A percentile compares a stretch with the other conserved stretches of the same genome.
Evolutionary conservation across 1,140 invertebrate genomes (phyloP).

Genomic region (Lepidurus couesii): DNA sequence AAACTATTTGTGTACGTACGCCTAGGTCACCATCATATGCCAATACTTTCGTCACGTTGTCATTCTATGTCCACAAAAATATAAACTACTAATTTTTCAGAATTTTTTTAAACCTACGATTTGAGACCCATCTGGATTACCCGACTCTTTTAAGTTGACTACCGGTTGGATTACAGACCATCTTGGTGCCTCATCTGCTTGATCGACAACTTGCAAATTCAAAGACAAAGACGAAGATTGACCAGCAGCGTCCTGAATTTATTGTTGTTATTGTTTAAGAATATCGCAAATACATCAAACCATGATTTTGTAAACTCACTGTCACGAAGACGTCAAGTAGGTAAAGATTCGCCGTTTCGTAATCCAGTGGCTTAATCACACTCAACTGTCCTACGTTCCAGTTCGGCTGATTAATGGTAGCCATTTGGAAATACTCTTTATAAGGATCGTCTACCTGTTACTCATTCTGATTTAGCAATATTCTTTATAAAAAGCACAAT

Average conservation of each 20-base stretch:
- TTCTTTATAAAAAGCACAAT: background rate
- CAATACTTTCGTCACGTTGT: background rate
- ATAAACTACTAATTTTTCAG: background rate
- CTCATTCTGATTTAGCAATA: background rate
- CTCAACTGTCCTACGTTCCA: background rate
- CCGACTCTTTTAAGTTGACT: background rate
- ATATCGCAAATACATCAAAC: background rate
- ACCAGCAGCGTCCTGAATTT: background rate
- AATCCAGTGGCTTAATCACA: slow-evolving; percentile 1
- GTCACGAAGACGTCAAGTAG: slow-evolving; percentile 15
- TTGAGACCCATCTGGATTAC: background rate
- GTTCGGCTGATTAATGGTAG: background rate
- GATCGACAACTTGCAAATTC: background rate
- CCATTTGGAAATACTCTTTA: background rate
- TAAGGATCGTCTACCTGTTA: background rate
- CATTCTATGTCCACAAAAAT: background rate
- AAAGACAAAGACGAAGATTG: background rate
- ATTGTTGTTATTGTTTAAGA: background rate
- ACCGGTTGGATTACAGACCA: slow-evolving; percentile 12
- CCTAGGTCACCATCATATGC: slow-evolving; percentile 28
- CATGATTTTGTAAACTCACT: background rate
- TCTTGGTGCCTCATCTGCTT: background rate
- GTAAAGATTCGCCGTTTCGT: slow-evolving; percentile 17
- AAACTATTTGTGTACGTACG: background rate
- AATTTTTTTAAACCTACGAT: background rate